Evolutionary conservation across 2,888 invertebrate species (phyloP), one percentile per base, ranked within the genome.

Genomic region (Plutella xylostella): DNA sequence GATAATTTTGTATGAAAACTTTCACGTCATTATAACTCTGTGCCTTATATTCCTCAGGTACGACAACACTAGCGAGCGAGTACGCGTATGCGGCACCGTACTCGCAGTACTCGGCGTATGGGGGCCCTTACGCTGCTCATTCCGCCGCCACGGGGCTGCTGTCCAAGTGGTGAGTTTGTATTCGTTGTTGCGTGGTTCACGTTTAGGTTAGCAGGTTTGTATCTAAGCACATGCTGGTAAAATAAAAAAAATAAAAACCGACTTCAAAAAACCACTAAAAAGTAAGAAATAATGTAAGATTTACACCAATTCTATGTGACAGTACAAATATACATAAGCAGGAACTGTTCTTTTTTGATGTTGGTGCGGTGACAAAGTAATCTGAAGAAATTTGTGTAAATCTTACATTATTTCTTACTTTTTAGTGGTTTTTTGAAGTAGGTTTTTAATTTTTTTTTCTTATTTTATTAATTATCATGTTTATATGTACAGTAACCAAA

Each of bases 81-180:
- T 92, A 92, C 70, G 90, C 91, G 47, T 83, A 83, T 53, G 88
- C 91, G 48, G 88, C 92, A 12, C 86, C 88, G 4, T 90, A 90
- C 67, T 74, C 83, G 1, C 85, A 84, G 50, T 83, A 83, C 61
- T 82, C 84, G 9, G 82, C 84, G 5, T 85, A 85, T 56, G 80
- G 80, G 2, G 77, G 68, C 0, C 80, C 82, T 3, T 83, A 83
- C 65, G 46, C 46, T 30, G 77, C 86, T 42, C 82, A 85, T 55
- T 78, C 84, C 6, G 77, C 86, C 6, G 80, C 86, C 51, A 84
- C 87, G 46, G 87, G 87, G 42, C 65, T 88, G 54, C 80, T 88
- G 61, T 83, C 87, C 72, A 87, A 87, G 87, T 88, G 87, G 86
- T 85, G 65, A 72, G 85, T 67, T 50, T 15, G n/a, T n/a, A n/a